Percentiles rank a stretch among this genome's conserved stretches.
phyloP scores from a whole-genome alignment of 2,113 vertebrate species.

The Pica pica region DNA sequence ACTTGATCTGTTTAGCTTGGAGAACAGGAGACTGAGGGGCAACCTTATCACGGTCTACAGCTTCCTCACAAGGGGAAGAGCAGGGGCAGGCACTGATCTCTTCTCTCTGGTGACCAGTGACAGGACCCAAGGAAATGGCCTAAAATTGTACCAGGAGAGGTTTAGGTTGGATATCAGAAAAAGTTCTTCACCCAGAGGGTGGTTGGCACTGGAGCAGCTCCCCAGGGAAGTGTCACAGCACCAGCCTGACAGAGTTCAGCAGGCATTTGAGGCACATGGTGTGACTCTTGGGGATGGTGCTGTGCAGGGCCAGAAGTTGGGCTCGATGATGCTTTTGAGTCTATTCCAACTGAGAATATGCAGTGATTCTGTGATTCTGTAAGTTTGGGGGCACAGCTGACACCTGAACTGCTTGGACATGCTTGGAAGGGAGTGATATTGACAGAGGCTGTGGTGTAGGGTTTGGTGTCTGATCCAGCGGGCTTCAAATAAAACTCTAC shows the following conservation, averaged over 20 bases:
- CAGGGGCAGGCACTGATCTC: background rate
- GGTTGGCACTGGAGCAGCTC: too few species aligned
- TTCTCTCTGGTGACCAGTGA: background rate
- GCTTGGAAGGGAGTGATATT: background rate
- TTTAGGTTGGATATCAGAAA: background rate
- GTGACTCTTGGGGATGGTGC: background rate
- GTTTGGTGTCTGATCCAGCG: background rate
- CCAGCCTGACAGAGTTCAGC: background rate
- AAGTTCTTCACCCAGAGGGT: background rate
- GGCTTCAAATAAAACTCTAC: background rate
- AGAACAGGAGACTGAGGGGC: background rate
- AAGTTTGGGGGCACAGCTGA: background rate
- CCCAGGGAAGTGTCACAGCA: background rate
- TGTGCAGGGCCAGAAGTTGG: background rate
- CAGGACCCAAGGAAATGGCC: background rate
- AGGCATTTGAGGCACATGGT: background rate
- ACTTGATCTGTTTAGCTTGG: background rate
- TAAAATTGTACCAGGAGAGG: background rate
- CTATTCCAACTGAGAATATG: background rate
- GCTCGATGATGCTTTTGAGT: background rate
- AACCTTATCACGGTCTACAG: background rate
- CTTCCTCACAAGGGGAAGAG: background rate
- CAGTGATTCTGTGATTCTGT: background rate
- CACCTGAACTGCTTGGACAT: background rate
- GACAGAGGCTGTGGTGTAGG: background rate